Evolutionary conservation across 2,888 invertebrate species (phyloP).

Genomic region (Agriopis marginaria): DNA sequence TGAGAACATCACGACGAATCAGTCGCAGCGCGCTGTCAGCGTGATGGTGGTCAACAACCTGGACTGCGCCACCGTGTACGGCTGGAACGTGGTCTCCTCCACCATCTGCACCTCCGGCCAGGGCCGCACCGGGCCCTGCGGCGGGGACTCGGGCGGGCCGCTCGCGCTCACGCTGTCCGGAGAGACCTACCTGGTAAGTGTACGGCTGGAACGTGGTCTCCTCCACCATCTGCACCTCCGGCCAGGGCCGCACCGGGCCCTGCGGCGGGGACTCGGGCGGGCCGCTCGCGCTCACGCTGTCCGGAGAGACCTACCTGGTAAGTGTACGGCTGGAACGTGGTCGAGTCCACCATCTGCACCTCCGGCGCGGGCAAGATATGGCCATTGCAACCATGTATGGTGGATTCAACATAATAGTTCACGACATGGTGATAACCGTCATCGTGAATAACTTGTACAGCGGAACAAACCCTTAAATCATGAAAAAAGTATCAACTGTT

Average conservation of each 20-base stretch:
- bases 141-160: slow-evolving; percentile 59
- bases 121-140: slow-evolving; percentile 59
- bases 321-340: slow-evolving; percentile 49
- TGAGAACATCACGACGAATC: slow-evolving; percentile 41
- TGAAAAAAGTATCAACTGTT: too few relatives aligned
- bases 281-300: slow-evolving; percentile 43
- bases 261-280: slow-evolving; percentile 43
- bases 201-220: slow-evolving; percentile 49
- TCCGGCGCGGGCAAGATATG: slow-evolving; percentile 41
- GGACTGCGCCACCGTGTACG: slow-evolving; percentile 52
- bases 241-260: slow-evolving; percentile 25
- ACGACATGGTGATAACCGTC: too few relatives aligned
- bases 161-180: slow-evolving; percentile 40
- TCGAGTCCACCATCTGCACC: slow-evolving; percentile 56
- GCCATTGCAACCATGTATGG: too few relatives aligned
- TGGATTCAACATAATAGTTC: too few relatives aligned
- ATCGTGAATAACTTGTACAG: too few relatives aligned
- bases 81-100: slow-evolving; percentile 45
- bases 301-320: slow-evolving; percentile 43
- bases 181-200: slow-evolving; percentile 43
- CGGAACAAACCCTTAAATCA: too few relatives aligned
- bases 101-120: slow-evolving; percentile 57
- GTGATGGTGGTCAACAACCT: slow-evolving; percentile 60
- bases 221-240: slow-evolving; percentile 58
- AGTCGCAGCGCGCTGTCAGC: slow-evolving; percentile 65